Evolutionary conservation across 2,797 vertebrate genomes (phyloP), one percentile per base, ranked within the genome.

Genomic region (Myripristis jacobus): DNA sequence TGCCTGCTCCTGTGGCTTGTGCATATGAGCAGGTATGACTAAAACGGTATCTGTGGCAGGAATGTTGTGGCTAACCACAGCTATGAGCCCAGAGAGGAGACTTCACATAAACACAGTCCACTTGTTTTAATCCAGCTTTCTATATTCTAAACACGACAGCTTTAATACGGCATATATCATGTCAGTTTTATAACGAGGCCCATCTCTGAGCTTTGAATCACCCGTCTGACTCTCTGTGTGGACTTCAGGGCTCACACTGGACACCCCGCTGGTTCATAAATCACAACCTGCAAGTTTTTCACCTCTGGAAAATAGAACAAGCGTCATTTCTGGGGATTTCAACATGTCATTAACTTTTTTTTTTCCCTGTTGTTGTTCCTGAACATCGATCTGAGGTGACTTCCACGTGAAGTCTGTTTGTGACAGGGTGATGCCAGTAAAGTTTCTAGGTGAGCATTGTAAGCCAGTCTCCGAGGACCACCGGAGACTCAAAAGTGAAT

Each of bases 1-100:
- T 88, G 87, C 80, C 75, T 83, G 67, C 59, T 83, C n/a, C 66
- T 83, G 74, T 41, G 65, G 73, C 76, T 79, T 70, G 70, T 73
- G 75, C 73, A 55, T 69, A 81, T 46, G 63, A 77, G 84, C 87
- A 92, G 83, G 81, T 90, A 90, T 88, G 83, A 88, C 73, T 88
- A 77, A 85, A 80, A 66, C 21, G 70, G 70, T 90, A 80, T 88
- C 79, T 89, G 88, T 60, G 58, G 72, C 41, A 67, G 70, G 89
- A 90, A 87, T 57, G 73, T 43, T 82, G 89, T 22, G 89, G 91
- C 59, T 71, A 70, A 88, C 90, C 88, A 80, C 88, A 91, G 76
- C 77, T 82, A 90, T 87, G 87, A 78, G 66, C 59, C 75, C 77
- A 89, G 77, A 85, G 59, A 73, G 50, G 50, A 71, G 66, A 38